Conservation (phyloP, 2,797 vertebrate genomes). For the Cyclopterus lumpus region DNA sequence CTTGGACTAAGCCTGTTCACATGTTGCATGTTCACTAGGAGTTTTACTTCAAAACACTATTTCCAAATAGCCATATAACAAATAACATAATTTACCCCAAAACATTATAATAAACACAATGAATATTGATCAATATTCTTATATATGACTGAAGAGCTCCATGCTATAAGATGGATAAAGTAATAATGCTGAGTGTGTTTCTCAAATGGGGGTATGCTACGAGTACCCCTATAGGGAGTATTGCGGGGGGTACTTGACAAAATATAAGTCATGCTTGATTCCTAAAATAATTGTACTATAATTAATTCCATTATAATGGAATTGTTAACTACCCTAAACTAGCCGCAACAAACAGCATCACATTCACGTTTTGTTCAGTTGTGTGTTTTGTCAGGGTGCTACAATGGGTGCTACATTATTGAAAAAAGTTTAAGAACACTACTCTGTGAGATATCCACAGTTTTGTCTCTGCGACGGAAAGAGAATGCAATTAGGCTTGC, state of each 20-base stretch:
- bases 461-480: too few species aligned
- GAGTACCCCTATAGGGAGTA: neutral
- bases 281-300: too few species aligned
- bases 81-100: neutral
- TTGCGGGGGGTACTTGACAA: too few species aligned
- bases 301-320: too few species aligned
- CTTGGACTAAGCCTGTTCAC: neutral
- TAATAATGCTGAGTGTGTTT: neutral
- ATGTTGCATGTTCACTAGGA: neutral
- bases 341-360: neutral
- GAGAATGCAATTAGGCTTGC: too few species aligned
- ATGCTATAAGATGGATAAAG: neutral
- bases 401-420: too few species aligned
- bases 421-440: too few species aligned
- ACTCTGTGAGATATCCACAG: too few species aligned
- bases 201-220: neutral
- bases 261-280: too few species aligned
- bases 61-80: neutral
- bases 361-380: too few species aligned
- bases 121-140: neutral
- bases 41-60: neutral
- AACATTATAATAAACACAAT: neutral
- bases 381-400: too few species aligned
- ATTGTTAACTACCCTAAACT: too few species aligned
- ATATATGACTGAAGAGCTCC: neutral